These are phyloP conservation scores for Aphaenogaster rudis DNA, from an alignment of 1,140 invertebrate species.

Conservation along the genomic window DNA sequence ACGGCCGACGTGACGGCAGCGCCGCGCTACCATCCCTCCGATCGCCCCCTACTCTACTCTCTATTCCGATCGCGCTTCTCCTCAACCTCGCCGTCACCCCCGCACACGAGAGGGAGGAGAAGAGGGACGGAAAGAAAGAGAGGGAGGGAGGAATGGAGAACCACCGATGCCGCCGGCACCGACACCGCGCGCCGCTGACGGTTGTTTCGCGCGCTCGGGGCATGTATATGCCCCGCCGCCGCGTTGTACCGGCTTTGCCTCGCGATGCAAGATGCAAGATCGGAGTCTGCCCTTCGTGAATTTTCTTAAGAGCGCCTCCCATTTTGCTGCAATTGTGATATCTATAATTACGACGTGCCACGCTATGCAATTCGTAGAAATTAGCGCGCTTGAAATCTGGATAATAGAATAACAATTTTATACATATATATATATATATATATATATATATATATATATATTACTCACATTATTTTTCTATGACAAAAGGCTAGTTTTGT, in stretches of 20 bases:
- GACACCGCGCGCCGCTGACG: constrained; percentile 18
- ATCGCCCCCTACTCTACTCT: constrained; percentile 14
- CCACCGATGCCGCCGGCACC: constrained; percentile 8
- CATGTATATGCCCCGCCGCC: not conserved
- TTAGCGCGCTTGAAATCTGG: not conserved
- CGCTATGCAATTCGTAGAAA: not conserved
- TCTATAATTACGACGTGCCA: not conserved
- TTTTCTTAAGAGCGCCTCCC: not conserved
- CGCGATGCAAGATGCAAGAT: constrained; percentile 25
- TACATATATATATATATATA: not conserved
- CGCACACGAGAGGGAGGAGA: constrained; percentile 27
- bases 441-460: not conserved
- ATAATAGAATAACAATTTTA: too few species aligned
- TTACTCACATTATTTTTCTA: not conserved
- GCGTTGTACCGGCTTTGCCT: constrained; percentile 30
- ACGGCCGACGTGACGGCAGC: constrained; percentile 27
- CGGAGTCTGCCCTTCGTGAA: not conserved
- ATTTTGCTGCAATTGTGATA: not conserved
- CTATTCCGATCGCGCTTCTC: constrained; percentile 38
- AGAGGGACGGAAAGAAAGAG: not conserved
- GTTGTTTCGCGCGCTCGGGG: constrained; percentile 22
- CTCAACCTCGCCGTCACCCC: constrained; percentile 42
- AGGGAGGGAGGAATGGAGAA: not conserved
- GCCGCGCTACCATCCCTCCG: constrained; percentile 66
- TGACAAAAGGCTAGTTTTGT: not conserved